Conservation (phyloP, 1,140 invertebrate species). For the Anagrus nilaparvatae region DNA sequence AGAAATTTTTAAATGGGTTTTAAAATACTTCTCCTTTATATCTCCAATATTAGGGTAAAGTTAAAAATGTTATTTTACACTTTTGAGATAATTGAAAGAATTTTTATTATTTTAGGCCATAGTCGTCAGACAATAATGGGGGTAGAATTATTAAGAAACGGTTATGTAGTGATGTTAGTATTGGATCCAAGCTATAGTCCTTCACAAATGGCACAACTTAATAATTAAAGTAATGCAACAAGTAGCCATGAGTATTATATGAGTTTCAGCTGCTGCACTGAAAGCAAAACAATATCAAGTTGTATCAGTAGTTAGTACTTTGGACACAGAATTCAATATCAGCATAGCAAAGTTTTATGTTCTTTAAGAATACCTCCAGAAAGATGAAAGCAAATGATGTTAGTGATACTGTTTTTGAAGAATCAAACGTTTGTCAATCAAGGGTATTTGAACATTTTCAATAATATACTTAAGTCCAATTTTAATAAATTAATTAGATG, state of each 20-base stretch:
- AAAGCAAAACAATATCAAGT: slow-evolving; percentile 81
- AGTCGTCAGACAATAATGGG: slow-evolving; percentile 82
- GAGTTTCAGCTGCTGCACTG: slow-evolving; percentile 63
- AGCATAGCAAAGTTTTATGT: slow-evolving; percentile 62
- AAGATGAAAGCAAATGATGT: slow-evolving; percentile 42
- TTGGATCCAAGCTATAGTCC: slow-evolving; percentile 78
- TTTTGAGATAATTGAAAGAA: neutral
- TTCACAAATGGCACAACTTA: slow-evolving; percentile 62
- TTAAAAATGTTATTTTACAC: neutral
- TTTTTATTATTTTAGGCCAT: slow-evolving; percentile 52
- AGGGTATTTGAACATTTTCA: too few species aligned
- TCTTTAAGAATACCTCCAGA: slow-evolving; percentile 58
- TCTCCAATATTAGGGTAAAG: slow-evolving; percentile 78
- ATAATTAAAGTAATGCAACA: slow-evolving; percentile 43
- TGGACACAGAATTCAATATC: slow-evolving; percentile 64
- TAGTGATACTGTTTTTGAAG: too few species aligned
- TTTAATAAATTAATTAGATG: too few species aligned
- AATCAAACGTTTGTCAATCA: too few species aligned
- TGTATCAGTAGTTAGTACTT: slow-evolving; percentile 64
- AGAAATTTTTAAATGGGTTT: slow-evolving; percentile 77
- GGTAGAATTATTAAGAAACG: slow-evolving; percentile 64
- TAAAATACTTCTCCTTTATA: slow-evolving; percentile 82
- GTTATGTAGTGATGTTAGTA: slow-evolving; percentile 63
- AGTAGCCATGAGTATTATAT: slow-evolving; percentile 59
- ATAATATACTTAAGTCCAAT: too few species aligned